Percentiles rank a stretch among this genome's conserved stretches.
These are phyloP conservation scores for Centruroides sculpturatus DNA, from an alignment of 1,140 invertebrate species.

Conservation along the genomic window DNA sequence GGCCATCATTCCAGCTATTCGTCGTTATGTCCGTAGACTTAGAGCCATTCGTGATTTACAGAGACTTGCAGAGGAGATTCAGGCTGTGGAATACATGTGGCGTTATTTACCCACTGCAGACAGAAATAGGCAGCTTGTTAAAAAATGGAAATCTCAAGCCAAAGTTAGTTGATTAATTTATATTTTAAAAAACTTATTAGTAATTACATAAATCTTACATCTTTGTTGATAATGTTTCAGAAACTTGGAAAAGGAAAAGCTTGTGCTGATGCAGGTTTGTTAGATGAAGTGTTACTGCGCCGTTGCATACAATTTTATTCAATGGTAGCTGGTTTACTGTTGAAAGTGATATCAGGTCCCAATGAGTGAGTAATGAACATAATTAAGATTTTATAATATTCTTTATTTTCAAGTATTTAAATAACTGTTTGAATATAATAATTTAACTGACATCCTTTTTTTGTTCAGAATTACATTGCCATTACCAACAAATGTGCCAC, in stretches of 20 bases:
- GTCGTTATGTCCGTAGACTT: slow-evolving; percentile 68
- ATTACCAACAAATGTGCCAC: slow-evolving; percentile 42
- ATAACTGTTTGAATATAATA: not conserved
- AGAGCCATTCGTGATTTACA: slow-evolving; percentile 76
- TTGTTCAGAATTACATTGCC: slow-evolving; percentile 26
- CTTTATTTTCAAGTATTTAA: not conserved
- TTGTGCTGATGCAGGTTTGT: slow-evolving; percentile 70
- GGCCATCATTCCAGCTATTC: slow-evolving; percentile 67
- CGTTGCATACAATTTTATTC: slow-evolving; percentile 74
- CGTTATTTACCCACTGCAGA: slow-evolving; percentile 51
- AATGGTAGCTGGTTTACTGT: slow-evolving; percentile 59
- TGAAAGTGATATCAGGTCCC: slow-evolving; percentile 25
- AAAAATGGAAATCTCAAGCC: slow-evolving; percentile 67
- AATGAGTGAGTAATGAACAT: slow-evolving; percentile 12
- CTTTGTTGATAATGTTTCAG: slow-evolving; percentile 18
- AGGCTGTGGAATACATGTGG: slow-evolving; percentile 67
- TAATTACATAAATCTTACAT: no score
- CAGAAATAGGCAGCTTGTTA: slow-evolving; percentile 68
- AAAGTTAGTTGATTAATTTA: slow-evolving; percentile 27
- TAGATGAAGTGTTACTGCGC: slow-evolving; percentile 63
- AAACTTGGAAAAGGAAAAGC: slow-evolving; percentile 47
- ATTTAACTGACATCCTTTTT: no score
- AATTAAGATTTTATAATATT: not conserved
- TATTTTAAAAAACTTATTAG: no score
- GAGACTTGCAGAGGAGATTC: slow-evolving; percentile 74